Evolutionary conservation across 2,888 invertebrate genomes (phyloP).

Genomic region (Melitaea athalia): DNA sequence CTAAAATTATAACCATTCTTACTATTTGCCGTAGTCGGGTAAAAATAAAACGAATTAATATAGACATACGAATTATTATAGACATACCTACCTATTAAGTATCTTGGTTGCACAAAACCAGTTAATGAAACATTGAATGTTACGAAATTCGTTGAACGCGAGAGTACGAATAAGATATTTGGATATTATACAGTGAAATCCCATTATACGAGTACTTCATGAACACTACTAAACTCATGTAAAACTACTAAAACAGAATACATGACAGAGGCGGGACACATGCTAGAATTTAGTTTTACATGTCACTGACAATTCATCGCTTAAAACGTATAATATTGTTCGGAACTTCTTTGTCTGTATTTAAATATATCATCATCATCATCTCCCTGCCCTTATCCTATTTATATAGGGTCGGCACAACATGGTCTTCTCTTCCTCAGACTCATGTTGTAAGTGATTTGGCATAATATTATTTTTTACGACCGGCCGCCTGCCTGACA

Average conservation of each 20-base stretch:
- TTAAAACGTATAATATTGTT: neutral
- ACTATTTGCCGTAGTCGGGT: too few relatives aligned
- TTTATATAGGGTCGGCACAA: too few relatives aligned
- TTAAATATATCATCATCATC: too few relatives aligned
- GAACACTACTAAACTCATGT: too few relatives aligned
- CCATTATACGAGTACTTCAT: conserved; percentile 29
- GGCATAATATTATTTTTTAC: too few relatives aligned
- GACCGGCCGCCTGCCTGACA: too few relatives aligned
- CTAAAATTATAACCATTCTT: too few relatives aligned
- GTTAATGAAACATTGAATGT: conserved; percentile 12
- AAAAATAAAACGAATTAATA: neutral
- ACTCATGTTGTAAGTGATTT: too few relatives aligned
- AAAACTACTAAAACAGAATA: conserved; percentile 19
- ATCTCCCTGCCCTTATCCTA: too few relatives aligned
- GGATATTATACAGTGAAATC: conserved; percentile 35
- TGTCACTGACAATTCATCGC: neutral
- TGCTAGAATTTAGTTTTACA: conserved; percentile 18
- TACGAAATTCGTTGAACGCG: conserved; percentile 19
- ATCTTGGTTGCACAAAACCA: neutral
- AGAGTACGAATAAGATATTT: conserved; percentile 32
- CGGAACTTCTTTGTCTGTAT: neutral
- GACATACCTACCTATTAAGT: neutral
- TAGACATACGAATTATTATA: neutral
- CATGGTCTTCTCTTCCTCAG: too few relatives aligned
- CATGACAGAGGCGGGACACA: neutral